Conservation (phyloP, 2,797 vertebrate genomes). For the Epinephelus awoara region DNA sequence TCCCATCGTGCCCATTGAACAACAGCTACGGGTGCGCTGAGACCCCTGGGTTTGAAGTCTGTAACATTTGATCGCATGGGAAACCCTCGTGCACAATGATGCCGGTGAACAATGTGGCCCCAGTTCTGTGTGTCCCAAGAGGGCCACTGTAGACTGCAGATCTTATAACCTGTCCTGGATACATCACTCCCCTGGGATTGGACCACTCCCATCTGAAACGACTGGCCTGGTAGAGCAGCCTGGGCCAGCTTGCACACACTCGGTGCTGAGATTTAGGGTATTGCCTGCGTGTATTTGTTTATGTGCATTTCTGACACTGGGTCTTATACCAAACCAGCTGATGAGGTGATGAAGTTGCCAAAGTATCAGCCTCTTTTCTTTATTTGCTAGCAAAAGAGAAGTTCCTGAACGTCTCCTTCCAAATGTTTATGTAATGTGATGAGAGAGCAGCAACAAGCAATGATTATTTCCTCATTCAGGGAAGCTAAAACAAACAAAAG, state of each 20-base stretch:
- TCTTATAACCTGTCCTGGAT: constrained; percentile 87
- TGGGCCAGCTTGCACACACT: constrained; percentile 59
- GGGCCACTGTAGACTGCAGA: constrained; percentile 84
- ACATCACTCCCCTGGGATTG: constrained; percentile 74
- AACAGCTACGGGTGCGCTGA: constrained; percentile 76
- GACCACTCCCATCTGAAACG: constrained; percentile 74
- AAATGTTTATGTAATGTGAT: constrained; percentile 10
- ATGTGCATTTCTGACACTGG: no score
- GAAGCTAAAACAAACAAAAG: constrained; percentile 4
- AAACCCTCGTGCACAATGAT: constrained; percentile 85
- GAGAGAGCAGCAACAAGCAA: neutral
- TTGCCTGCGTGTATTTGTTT: constrained; percentile 17
- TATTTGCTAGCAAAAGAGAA: constrained; percentile 6
- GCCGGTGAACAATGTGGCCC: constrained; percentile 84
- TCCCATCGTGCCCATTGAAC: constrained; percentile 76
- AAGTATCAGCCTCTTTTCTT: neutral
- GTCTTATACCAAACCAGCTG: no score
- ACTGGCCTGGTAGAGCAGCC: constrained; percentile 51
- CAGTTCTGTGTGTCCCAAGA: constrained; percentile 85
- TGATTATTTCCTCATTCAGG: neutral
- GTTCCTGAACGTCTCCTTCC: neutral
- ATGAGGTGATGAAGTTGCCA: neutral
- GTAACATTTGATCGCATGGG: constrained; percentile 86
- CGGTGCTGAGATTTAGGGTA: constrained; percentile 42
- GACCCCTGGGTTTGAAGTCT: constrained; percentile 83